These are phyloP conservation scores for Calliphora vicina DNA, from an alignment of 1,140 invertebrate genomes.

Conservation along the genomic window DNA sequence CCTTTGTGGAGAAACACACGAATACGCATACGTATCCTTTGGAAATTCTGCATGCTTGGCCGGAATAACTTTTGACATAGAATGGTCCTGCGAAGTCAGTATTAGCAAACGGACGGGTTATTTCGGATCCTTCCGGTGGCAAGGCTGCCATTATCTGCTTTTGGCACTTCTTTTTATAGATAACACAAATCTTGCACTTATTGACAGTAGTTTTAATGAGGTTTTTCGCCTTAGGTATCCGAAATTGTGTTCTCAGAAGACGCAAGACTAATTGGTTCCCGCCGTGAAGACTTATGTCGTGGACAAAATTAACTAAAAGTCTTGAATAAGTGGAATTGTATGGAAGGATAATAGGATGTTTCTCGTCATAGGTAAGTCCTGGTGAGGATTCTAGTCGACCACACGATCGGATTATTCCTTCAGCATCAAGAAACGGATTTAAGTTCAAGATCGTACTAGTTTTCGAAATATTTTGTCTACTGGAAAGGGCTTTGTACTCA, in stretches of 20 bases:
- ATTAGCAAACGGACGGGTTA: no score
- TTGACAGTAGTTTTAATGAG: no score
- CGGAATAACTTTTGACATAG: conserved; percentile 36
- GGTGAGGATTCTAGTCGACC: neutral
- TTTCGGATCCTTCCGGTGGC: no score
- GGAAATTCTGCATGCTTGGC: conserved; percentile 38
- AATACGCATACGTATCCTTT: conserved; percentile 61
- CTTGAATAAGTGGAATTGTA: no score
- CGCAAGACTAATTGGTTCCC: conserved; percentile 4
- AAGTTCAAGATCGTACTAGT: neutral
- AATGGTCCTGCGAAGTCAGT: conserved; percentile 54
- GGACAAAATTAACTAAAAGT: no score
- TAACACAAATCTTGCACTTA: no score
- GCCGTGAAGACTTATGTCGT: no score
- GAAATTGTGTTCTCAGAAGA: no score
- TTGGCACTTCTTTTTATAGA: no score
- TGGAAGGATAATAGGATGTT: neutral
- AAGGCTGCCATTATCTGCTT: no score
- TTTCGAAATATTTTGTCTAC: neutral
- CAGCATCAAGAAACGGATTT: neutral
- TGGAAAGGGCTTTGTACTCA: neutral
- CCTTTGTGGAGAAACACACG: conserved; percentile 53
- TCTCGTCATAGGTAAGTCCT: neutral
- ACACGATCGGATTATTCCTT: neutral
- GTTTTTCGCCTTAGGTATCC: no score